Conservation (phyloP, 2,113 vertebrate species). For the Lethenteron reissneri region DNA sequence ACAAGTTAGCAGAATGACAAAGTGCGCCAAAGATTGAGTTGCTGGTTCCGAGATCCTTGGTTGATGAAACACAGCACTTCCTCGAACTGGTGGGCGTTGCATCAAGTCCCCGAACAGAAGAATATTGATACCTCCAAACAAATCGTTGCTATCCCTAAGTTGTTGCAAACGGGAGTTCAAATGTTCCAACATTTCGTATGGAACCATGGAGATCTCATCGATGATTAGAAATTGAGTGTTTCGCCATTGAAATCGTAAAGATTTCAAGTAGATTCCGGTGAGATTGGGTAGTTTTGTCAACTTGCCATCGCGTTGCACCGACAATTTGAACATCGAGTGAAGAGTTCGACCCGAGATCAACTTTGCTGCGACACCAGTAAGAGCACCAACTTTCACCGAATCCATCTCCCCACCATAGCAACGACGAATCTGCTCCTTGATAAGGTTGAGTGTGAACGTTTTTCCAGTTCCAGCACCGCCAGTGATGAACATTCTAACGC, state of each 20-base stretch:
- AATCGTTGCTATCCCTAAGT: background rate
- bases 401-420: background rate
- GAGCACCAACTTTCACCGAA: background rate
- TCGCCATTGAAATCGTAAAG: background rate
- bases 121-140: background rate
- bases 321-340: background rate
- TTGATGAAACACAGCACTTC: background rate
- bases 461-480: constrained; percentile 1
- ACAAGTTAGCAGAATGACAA: background rate
- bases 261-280: background rate
- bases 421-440: background rate
- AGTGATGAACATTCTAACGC: constrained; percentile 1
- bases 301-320: background rate
- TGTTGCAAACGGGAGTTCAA: background rate
- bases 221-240: background rate
- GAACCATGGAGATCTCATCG: constrained; percentile 3
- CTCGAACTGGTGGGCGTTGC: background rate
- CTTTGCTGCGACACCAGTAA: background rate
- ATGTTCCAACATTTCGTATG: background rate
- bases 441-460: background rate
- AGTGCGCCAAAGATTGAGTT: background rate
- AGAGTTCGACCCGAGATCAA: background rate
- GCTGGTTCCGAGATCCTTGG: background rate
- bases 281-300: background rate
- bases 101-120: background rate